Conservation (phyloP, 2,888 invertebrate genomes). For the Eupithecia insigniata region DNA sequence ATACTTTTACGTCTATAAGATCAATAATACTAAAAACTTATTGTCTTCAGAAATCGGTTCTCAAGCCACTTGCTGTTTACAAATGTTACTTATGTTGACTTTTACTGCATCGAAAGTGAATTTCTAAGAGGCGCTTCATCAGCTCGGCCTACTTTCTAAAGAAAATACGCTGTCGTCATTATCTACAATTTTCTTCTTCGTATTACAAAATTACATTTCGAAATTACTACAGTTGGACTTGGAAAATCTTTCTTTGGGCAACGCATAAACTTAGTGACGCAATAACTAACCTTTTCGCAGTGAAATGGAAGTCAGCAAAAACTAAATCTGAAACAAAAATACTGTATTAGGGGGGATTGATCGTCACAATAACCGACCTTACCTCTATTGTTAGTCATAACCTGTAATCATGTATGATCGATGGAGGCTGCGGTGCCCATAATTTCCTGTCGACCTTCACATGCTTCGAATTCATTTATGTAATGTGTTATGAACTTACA, state of each 20-base stretch:
- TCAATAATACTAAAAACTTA: slow-evolving; percentile 10
- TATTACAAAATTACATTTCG: slow-evolving; percentile 45
- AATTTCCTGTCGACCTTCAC: slow-evolving; percentile 57
- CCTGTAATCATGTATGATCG: slow-evolving; percentile 40
- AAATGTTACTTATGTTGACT: slow-evolving; percentile 52
- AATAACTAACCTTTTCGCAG: neutral
- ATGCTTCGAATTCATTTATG: slow-evolving; percentile 50
- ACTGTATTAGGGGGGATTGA: neutral
- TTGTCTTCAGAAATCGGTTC: slow-evolving; percentile 48
- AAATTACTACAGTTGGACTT: slow-evolving; percentile 25
- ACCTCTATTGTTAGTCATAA: slow-evolving; percentile 19
- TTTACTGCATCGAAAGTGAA: slow-evolving; percentile 58
- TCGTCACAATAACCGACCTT: neutral
- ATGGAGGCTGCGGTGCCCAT: slow-evolving; percentile 45
- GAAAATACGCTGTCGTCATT: slow-evolving; percentile 63
- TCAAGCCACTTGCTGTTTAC: slow-evolving; percentile 53
- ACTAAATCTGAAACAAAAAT: slow-evolving; percentile 7
- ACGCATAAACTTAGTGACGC: neutral
- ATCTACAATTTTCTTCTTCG: slow-evolving; percentile 50
- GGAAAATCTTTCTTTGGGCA: neutral
- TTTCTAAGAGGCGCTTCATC: slow-evolving; percentile 63
- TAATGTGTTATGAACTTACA: slow-evolving; percentile 39
- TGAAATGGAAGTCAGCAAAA: neutral
- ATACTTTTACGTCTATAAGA: neutral
- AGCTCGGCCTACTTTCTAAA: slow-evolving; percentile 66